phyloP scores from a whole-genome alignment of 2,797 vertebrate genomes.

The Gila robusta region DNA sequence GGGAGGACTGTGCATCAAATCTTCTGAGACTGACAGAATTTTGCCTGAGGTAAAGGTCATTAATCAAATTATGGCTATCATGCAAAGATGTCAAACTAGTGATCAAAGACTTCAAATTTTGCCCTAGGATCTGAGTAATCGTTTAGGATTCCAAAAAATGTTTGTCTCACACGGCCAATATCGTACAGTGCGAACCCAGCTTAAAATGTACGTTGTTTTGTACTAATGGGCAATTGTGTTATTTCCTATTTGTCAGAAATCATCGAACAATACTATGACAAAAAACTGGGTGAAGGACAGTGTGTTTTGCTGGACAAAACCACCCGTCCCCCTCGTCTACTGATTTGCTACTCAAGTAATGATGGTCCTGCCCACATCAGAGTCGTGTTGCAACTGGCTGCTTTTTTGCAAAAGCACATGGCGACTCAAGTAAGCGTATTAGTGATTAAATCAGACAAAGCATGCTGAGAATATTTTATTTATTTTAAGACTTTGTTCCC shows the following conservation, averaged over 20 bases:
- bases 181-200: background rate
- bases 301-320: conserved; percentile 49
- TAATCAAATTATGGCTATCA: no score
- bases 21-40: no score
- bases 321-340: conserved; percentile 74
- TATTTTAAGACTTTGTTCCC: background rate
- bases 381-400: conserved; percentile 77
- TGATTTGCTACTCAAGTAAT: conserved; percentile 79
- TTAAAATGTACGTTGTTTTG: background rate
- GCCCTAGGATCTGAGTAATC: background rate
- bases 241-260: conserved; percentile 62
- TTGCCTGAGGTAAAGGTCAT: no score
- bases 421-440: conserved; percentile 73
- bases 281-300: conserved; percentile 47
- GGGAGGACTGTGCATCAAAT: no score
- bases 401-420: conserved; percentile 83
- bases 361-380: conserved; percentile 78
- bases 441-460: background rate
- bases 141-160: no score
- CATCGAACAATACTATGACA: conserved; percentile 64
- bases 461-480: background rate
- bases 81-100: background rate
- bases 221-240: background rate
- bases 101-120: background rate
- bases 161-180: no score